Percentiles rank a stretch among this genome's conserved stretches.
These are phyloP conservation scores for Aphidius colemani DNA, from an alignment of 2,888 invertebrate genomes.

Conservation along the genomic window DNA sequence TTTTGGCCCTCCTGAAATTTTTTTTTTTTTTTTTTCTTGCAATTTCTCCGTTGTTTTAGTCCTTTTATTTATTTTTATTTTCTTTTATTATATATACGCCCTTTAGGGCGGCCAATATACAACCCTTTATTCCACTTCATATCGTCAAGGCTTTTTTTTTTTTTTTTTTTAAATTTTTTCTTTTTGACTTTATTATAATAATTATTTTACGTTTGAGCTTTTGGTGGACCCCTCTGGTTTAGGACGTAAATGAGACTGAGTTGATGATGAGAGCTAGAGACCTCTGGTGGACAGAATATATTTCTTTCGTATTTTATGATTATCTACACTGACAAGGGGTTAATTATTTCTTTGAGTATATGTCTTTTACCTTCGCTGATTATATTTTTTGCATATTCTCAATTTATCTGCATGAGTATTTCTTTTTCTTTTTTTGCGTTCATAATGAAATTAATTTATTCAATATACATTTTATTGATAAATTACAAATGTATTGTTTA, in stretches of 20 bases:
- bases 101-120: constrained; percentile 19
- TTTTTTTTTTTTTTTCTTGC: constrained; percentile 14
- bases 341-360: constrained; percentile 8
- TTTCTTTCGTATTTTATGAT: neutral
- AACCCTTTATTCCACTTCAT: constrained; percentile 18
- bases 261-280: constrained; percentile 52
- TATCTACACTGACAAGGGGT: neutral
- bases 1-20: constrained; percentile 23
- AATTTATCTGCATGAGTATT: too few relatives aligned
- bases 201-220: neutral
- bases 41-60: constrained; percentile 21
- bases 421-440: too few relatives aligned
- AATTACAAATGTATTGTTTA: too few relatives aligned
- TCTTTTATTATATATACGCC: constrained; percentile 23
- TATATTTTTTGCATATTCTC: too few relatives aligned
- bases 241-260: neutral
- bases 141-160: constrained; percentile 29
- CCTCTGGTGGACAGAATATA: constrained; percentile 43
- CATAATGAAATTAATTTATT: too few relatives aligned
- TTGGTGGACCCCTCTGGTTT: constrained; percentile 11
- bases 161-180: constrained; percentile 20
- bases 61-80: constrained; percentile 32
- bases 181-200: constrained; percentile 6
- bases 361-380: too few relatives aligned
- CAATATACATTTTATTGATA: too few relatives aligned